Evolutionary conservation across 2,113 vertebrate genomes (phyloP).

Genomic region (Cacatua alba): DNA sequence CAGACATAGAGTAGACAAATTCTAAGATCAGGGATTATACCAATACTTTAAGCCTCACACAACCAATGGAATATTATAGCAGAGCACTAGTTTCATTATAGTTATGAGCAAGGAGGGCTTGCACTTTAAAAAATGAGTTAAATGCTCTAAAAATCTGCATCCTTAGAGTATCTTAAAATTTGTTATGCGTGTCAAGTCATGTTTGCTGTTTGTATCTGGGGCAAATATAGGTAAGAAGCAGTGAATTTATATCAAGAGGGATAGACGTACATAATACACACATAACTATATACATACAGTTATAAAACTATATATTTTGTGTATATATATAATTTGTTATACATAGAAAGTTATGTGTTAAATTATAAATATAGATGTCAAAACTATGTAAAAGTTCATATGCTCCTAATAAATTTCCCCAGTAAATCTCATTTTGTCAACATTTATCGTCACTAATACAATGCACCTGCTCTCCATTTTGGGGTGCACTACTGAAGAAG

Average conservation of each 20-base stretch:
- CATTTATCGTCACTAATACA: neutral
- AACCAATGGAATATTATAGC: neutral
- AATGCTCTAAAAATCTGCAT: neutral
- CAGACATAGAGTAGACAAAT: constrained; percentile 4
- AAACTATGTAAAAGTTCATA: neutral
- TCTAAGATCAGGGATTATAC: constrained; percentile 16
- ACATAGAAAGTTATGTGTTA: neutral
- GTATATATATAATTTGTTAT: neutral
- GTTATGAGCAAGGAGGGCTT: neutral
- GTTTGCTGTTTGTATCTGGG: neutral
- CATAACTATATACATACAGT: neutral
- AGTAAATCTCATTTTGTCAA: neutral
- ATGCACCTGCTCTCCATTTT: neutral
- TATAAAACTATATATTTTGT: neutral
- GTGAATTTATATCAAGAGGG: neutral
- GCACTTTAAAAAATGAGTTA: neutral
- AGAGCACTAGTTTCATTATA: neutral
- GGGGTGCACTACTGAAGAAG: rapidly evolving
- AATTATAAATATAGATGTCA: neutral
- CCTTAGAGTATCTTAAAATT: neutral
- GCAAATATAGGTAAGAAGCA: neutral
- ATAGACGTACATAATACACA: neutral
- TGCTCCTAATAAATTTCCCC: neutral
- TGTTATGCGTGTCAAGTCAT: neutral
- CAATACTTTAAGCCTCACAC: neutral